Percentiles rank a stretch among this genome's conserved stretches.
Conservation (phyloP, 1,140 invertebrate genomes). For the Nephotettix cincticeps region DNA sequence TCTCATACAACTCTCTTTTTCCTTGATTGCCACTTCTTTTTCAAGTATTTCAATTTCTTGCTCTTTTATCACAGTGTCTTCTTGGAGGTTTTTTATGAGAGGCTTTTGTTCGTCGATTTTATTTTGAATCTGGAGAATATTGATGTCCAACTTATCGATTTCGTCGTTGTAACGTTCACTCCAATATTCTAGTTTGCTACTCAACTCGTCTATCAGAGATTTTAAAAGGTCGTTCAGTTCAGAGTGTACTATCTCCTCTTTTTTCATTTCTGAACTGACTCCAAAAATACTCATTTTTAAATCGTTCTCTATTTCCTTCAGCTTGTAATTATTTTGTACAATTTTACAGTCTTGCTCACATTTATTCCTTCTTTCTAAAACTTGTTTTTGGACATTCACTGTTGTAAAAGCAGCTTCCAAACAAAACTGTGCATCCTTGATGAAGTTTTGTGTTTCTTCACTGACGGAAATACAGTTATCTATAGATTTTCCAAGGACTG, state of each 20-base stretch:
- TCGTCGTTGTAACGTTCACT: neutral
- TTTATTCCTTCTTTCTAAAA: too few relatives aligned
- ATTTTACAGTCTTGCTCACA: too few relatives aligned
- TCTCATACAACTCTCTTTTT: neutral
- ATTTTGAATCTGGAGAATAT: neutral
- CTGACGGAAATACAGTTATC: too few relatives aligned
- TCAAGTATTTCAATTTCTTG: neutral
- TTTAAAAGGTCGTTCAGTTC: neutral
- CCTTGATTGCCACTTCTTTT: too few relatives aligned
- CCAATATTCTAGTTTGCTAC: neutral
- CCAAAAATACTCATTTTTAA: neutral
- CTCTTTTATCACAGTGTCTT: neutral
- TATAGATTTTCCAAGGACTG: too few relatives aligned
- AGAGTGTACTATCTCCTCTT: neutral
- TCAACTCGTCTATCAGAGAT: neutral
- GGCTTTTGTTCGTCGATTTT: neutral
- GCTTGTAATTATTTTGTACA: neutral
- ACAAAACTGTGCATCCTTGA: neutral
- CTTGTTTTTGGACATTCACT: neutral
- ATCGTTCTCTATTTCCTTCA: neutral
- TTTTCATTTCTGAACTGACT: neutral
- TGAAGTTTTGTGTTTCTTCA: too few relatives aligned
- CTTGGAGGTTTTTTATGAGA: neutral
- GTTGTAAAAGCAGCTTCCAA: neutral
- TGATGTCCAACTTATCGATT: neutral